Evolutionary conservation across 2,888 invertebrate genomes (phyloP).

Genomic region (Masnerella sp.): DNA sequence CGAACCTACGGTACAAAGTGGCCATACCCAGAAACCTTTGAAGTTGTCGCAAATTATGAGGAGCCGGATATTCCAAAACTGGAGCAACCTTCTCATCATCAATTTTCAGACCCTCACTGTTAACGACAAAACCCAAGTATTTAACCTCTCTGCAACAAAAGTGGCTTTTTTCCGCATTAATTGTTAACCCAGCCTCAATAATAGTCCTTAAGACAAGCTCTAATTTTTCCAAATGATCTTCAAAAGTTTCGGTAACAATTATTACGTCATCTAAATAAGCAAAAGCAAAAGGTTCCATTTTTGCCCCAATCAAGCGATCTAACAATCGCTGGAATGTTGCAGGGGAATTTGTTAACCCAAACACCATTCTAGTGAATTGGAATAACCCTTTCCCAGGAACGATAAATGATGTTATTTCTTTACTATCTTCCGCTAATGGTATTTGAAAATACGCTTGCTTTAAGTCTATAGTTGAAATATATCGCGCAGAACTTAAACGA

Average conservation of each 20-base stretch:
- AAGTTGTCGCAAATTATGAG: conserved; percentile 23
- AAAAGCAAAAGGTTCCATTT: conserved; percentile 40
- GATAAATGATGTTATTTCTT: conserved; percentile 4
- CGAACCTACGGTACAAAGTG: conserved; percentile 25
- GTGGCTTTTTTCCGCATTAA: conserved; percentile 29
- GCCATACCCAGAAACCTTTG: conserved; percentile 47
- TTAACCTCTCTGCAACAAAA: conserved; percentile 29
- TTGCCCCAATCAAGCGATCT: conserved; percentile 58
- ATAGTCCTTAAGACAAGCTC: too few species aligned
- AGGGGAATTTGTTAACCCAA: conserved; percentile 48
- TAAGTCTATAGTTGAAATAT: not conserved
- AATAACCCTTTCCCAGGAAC: conserved; percentile 59
- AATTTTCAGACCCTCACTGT: not conserved
- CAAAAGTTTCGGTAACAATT: conserved; percentile 45
- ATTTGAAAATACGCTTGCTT: conserved; percentile 9
- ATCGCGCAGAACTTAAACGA: not conserved
- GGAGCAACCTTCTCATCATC: conserved; percentile 11
- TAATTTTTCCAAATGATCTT: conserved; percentile 36
- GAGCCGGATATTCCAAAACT: conserved; percentile 2
- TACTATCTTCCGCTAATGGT: not conserved
- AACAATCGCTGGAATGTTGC: conserved; percentile 27
- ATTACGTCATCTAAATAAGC: conserved; percentile 54
- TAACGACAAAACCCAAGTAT: conserved; percentile 7
- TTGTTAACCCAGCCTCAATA: conserved; percentile 8
- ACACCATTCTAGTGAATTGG: conserved; percentile 5